Base-by-base conservation (phyloP, 2,113 vertebrate species). In the Dipodomys merriami region DNA sequence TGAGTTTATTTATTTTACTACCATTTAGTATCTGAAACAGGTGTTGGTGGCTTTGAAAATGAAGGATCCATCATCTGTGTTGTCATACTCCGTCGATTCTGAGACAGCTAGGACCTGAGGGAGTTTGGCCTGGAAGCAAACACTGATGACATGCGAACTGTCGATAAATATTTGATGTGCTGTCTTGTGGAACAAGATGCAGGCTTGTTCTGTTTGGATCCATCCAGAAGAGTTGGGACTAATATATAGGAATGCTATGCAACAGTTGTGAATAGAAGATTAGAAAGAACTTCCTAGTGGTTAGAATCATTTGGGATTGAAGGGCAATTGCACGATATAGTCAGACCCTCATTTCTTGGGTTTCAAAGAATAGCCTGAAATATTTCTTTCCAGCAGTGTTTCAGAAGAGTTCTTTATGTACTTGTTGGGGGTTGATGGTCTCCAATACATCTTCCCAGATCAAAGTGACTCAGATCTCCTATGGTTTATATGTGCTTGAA, bases 141-240 rank as follows among this genome's bases (percentile, higher is more conserved):
- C 94, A 87, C 77, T 2, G 81, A 74, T 87, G 95, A 95, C 96
- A 95, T 93, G 94, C 0, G 29, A 88, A 94, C 94, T 94, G 93
- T 95, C 96, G 96, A 94, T 96, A 96, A 86, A 87, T 87, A 91
- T 93, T 95, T 93, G 93, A 96, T 95, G 60, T 44, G 87, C 84
- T 95, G 94, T 96, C 94, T 74, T 92, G 64, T 87, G 81, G 82
- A 90, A 95, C 69, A 85, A 78, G 77, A 85, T 86, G 81, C 93
- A 95, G 87, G 53, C 49, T 94, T 67, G 39, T 44, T 93, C 78
- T 72, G 85, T 80, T 88, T 86, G 84, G 83, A 49, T 94, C 39
- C 49, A 87, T 81, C 49, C 91, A 20, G 60, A 89, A 95, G 73
- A 95, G 90, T 27, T 20, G 85, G 69, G 27, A 90, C 22, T 87